Base-by-base conservation (phyloP, 2,888 invertebrate species). In the Chydorus sphaericus region DNA sequence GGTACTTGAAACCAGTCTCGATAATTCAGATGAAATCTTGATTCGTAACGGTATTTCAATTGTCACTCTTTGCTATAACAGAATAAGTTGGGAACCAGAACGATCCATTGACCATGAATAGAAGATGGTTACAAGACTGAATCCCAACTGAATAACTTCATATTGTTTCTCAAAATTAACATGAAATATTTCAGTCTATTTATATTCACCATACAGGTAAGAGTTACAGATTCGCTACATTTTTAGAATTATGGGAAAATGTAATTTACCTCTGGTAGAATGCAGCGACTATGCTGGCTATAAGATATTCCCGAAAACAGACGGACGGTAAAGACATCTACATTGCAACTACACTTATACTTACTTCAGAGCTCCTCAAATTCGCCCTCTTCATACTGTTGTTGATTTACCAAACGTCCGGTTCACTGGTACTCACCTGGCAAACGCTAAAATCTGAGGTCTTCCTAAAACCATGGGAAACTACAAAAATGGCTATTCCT, bases 401-500 rank as follows among this genome's bases (percentile, higher is more conserved):
- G 8, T 63, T 69, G 5, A 60, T 39, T 1, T 31, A 50, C 26
- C 55, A 67, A 63, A 60, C 26, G 64, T 61, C 58, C 58, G 60
- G 11, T 20, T 55, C 55, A 0, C 31, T 62, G 8, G 55, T 58
- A 20, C 59, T 62, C 33, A 62, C 64, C 55, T 39, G 38, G 18
- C 55, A 57, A 29, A 63, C 64, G 33, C 49, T 69, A n/a, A 57
- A 65, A 29, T 56, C 59, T 4, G 70, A 72, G 59, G 62, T 69
- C 20, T 62, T 68, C 56, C 57, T 62, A 48, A 69, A 69, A 54
- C 66, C 65, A 26, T 39, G 48, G 16, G 73, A 72, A 58, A 69
- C 69, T 1, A 52, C 66, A 23, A 73, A 72, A 63, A 63, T 71
- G 5, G 59, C 69, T 23, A 63, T 72, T 10, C 71, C 71, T 3